phyloP scores from a whole-genome alignment of 53 echinoderm and acorn worm genomes.

The Echinarachnius parma region DNA sequence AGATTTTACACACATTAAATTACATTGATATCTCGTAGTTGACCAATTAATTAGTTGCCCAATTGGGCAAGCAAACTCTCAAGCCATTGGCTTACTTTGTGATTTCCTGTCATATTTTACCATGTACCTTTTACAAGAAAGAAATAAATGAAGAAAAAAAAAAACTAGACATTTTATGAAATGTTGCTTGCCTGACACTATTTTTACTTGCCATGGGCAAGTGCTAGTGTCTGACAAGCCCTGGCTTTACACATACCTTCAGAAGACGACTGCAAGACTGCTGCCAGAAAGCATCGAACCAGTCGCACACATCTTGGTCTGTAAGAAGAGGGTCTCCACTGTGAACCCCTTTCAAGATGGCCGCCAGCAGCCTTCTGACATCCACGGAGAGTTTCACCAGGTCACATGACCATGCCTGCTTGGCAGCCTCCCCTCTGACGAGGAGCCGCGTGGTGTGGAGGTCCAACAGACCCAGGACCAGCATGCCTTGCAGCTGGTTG shows the following conservation, averaged over 20 bases:
- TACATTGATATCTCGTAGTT: no score
- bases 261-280: neutral
- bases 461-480: slow-evolving; percentile 53
- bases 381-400: slow-evolving; percentile 7
- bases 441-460: neutral
- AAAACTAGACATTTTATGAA: no score
- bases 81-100: no score
- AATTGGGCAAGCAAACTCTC: no score
- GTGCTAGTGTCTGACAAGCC: no score
- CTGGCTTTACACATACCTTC: slow-evolving; percentile 9
- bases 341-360: slow-evolving; percentile 48
- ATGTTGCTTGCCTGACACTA: no score
- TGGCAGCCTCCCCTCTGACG: neutral
- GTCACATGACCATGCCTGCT: slow-evolving; percentile 7
- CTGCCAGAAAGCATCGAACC: slow-evolving; percentile 5
- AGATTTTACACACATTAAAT: no score
- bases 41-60: no score
- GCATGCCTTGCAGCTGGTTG: slow-evolving; percentile 63
- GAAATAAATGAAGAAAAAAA: no score
- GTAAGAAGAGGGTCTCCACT: slow-evolving; percentile 12
- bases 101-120: no score
- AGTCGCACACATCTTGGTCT: neutral
- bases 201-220: no score
- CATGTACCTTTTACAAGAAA: no score
- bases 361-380: slow-evolving; percentile 40